Base-by-base conservation (phyloP, 2,797 vertebrate genomes). In the Hypotaenidia okinawae region DNA sequence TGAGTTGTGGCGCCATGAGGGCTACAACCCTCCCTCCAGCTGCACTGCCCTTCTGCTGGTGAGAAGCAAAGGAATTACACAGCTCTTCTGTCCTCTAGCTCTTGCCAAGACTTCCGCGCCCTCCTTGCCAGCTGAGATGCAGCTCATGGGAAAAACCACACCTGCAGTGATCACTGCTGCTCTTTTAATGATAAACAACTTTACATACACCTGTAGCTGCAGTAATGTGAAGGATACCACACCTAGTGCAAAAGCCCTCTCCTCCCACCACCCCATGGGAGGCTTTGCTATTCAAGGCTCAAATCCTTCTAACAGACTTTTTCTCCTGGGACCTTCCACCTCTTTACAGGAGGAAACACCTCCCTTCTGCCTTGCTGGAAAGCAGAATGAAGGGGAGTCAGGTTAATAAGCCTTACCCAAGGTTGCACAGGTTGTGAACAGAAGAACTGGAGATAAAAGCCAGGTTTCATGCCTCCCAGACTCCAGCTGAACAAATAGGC, bases 301-400 rank as follows among this genome's bases (percentile, higher is more conserved):
- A 72, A 77, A 47, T 84, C 28, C 66, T 94, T 90, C 93, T 92
- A 81, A 91, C 95, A 96, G 92, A 96, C 80, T 93, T 92, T 67
- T 87, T 91, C 85, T 95, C 77, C 85, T 94, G 83, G 92, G 55
- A 81, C 87, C 95, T 96, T 95, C 91, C 89, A 94, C 93, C 89
- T 87, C 91, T 95, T 21, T 94, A 84, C 66, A 91, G 92, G 94
- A 88, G 91, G 90, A 95, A 93, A 88, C 82, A 91, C 70, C 77
- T 94, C 85, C 91, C 47, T 96, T 89, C 81, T 92, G 87, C 76
- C 94, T 95, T 93, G 91, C 91, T 93, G 92, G 82, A 91, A 92
- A 75, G 92, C 49, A 96, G 89, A 96, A 96, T 0, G 76, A 95
- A 95, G 93, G 78, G 83, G 82, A 84, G 66, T 87, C 64, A 75